These are phyloP conservation scores for Nannoperca australis DNA, from an alignment of 2,797 vertebrate species.

Conservation along the genomic window DNA sequence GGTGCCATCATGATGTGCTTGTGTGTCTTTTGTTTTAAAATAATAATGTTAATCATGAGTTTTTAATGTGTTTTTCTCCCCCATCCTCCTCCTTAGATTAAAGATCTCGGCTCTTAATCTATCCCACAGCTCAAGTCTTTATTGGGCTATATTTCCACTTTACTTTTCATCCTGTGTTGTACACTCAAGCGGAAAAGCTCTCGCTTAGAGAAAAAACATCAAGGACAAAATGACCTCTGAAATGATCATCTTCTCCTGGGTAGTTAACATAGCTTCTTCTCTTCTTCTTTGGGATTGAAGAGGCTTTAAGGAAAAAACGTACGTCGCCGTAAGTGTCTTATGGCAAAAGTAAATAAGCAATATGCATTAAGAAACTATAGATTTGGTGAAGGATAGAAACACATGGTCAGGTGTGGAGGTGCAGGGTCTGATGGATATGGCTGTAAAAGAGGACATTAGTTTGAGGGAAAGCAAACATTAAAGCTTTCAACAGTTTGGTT, in stretches of 20 bases:
- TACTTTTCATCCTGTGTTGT: conserved; percentile 51
- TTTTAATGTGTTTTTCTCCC: conserved; percentile 66
- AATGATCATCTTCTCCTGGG: conserved; percentile 42
- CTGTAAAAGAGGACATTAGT: conserved; percentile 38
- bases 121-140: conserved; percentile 67
- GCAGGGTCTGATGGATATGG: conserved; percentile 42
- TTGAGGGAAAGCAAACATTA: conserved; percentile 31
- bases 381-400: conserved; percentile 9
- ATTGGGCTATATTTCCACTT: conserved; percentile 73
- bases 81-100: conserved; percentile 57
- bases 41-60: conserved; percentile 64
- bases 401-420: not conserved
- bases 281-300: conserved; percentile 3
- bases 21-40: conserved; percentile 62
- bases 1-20: conserved; percentile 44
- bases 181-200: conserved; percentile 68
- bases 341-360: conserved; percentile 27
- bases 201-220: conserved; percentile 45
- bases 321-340: conserved; percentile 28
- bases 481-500: conserved; percentile 21
- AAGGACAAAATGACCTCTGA: conserved; percentile 58
- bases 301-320: conserved; percentile 26
- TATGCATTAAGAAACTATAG: conserved; percentile 10
- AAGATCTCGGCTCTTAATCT: conserved; percentile 59
- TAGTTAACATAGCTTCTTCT: conserved; percentile 27